Conservation (phyloP, 2,888 invertebrate species). For the Harpalus rufipes region DNA sequence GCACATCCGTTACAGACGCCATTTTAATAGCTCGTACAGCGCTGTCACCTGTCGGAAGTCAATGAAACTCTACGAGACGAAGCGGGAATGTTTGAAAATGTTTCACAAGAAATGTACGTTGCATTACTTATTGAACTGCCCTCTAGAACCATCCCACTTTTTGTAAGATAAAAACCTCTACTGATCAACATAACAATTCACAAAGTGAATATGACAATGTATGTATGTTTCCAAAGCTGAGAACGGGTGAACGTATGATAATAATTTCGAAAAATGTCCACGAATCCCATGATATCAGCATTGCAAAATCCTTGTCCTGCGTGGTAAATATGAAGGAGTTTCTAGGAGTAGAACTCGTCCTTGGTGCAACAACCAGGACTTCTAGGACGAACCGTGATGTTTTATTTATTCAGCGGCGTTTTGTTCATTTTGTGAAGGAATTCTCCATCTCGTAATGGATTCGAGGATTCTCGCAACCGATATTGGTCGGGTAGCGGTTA, state of each 20-base stretch:
- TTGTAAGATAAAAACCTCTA: no score
- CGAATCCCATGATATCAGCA: neutral
- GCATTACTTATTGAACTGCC: no score
- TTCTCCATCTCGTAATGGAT: slow-evolving; percentile 57
- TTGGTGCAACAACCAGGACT: slow-evolving; percentile 20
- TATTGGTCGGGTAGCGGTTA: slow-evolving; percentile 42
- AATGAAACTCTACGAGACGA: no score
- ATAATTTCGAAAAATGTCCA: neutral
- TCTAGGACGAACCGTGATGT: slow-evolving; percentile 18
- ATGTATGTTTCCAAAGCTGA: no score
- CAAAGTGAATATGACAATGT: no score
- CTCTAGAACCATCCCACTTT: no score
- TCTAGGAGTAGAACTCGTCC: neutral
- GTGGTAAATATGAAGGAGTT: neutral
- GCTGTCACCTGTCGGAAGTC: no score
- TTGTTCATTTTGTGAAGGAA: slow-evolving; percentile 51
- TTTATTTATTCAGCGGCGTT: slow-evolving; percentile 51
- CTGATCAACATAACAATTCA: no score
- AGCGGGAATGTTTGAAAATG: no score
- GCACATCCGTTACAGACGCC: no score
- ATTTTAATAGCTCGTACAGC: no score
- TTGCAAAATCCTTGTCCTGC: neutral
- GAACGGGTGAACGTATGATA: neutral
- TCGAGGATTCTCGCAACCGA: slow-evolving; percentile 44
- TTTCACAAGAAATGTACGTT: no score